Evolutionary conservation across 1,140 invertebrate species (phyloP).

Genomic region (Phenacoccus solenopsis): DNA sequence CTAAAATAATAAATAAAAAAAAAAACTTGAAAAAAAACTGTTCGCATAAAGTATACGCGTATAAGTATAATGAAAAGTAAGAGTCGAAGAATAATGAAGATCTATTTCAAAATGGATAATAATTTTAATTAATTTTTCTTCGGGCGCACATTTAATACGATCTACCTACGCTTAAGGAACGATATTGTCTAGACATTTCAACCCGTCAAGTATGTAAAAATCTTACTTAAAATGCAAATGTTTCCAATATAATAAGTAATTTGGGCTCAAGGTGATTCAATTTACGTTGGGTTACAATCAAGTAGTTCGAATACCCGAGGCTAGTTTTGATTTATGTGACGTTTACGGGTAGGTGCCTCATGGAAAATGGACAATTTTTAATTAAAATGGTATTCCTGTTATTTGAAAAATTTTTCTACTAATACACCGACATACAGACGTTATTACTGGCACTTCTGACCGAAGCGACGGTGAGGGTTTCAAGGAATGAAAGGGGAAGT

Average conservation of each 20-base stretch:
- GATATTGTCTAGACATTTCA: slow-evolving; percentile 15
- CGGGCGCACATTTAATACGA: slow-evolving; percentile 8
- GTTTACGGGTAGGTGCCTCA: slow-evolving; percentile 7
- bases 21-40: too few species aligned
- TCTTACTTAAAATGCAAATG: slow-evolving; percentile 18
- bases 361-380: slow-evolving; percentile 12
- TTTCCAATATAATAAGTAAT: slow-evolving; percentile 18
- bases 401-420: neutral
- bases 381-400: neutral
- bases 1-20: too few species aligned
- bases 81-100: slow-evolving; percentile 11
- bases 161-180: slow-evolving; percentile 8
- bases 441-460: too few species aligned
- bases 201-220: slow-evolving; percentile 16
- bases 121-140: slow-evolving; percentile 18
- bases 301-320: slow-evolving; percentile 10
- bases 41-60: too few species aligned
- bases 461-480: too few species aligned
- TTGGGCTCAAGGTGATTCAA: slow-evolving; percentile 13
- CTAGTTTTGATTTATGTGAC: slow-evolving; percentile 10
- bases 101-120: slow-evolving; percentile 10
- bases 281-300: slow-evolving; percentile 13
- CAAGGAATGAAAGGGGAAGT: too few species aligned
- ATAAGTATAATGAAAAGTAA: slow-evolving; percentile 2
- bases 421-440: too few species aligned